Percentiles rank a stretch among this genome's conserved stretches.
phyloP scores from a whole-genome alignment of 2,888 invertebrate species.

The Hyppa rectilinea region DNA sequence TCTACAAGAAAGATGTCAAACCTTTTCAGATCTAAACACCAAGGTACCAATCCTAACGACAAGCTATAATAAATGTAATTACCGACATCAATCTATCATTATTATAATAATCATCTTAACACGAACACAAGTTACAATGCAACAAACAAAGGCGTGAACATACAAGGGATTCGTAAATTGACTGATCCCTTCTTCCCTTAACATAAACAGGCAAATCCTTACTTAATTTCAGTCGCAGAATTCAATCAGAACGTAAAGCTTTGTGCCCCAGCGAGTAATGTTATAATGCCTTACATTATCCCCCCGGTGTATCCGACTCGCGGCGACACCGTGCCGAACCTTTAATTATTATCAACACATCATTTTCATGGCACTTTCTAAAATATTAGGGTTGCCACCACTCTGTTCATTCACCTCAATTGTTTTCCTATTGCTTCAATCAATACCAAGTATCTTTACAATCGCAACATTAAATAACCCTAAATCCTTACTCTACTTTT shows the following conservation, averaged over 20 bases:
- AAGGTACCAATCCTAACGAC: conserved; percentile 18
- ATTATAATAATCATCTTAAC: conserved; percentile 49
- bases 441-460: conserved; percentile 28
- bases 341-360: conserved; percentile 91
- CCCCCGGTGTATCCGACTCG: conserved; percentile 81
- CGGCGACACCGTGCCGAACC: conserved; percentile 87
- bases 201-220: conserved; percentile 90
- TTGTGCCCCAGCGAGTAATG: conserved; percentile 88
- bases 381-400: conserved; percentile 83
- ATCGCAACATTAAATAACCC: conserved; percentile 51
- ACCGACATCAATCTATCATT: conserved; percentile 51
- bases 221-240: conserved; percentile 90
- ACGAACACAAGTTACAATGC: conserved; percentile 51
- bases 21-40: conserved; percentile 27
- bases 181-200: conserved; percentile 87
- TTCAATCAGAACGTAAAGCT: conserved; percentile 90
- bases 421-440: conserved; percentile 40
- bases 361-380: conserved; percentile 86
- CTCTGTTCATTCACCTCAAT: conserved; percentile 37
- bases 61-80: conserved; percentile 39
- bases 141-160: conserved; percentile 82
- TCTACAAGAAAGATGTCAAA: conserved; percentile 25
- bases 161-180: conserved; percentile 83
- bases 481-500: conserved; percentile 29
- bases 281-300: conserved; percentile 89